phyloP scores from a whole-genome alignment of 2,888 invertebrate genomes.

The Drosophila anomelani region DNA sequence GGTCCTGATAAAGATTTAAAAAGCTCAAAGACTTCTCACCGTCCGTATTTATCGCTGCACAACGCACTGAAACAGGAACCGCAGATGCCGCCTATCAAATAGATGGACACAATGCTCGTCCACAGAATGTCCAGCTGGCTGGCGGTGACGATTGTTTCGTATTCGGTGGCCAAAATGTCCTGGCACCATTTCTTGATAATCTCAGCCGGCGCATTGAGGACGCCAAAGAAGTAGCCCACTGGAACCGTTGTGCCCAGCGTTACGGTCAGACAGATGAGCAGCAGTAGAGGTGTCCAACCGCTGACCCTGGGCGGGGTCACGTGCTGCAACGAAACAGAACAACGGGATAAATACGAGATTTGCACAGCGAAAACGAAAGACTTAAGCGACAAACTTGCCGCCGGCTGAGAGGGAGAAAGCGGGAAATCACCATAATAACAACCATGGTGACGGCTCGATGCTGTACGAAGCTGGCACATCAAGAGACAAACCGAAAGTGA shows the following conservation, averaged over 20 bases:
- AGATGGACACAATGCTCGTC: conserved; percentile 94
- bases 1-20: too few species aligned
- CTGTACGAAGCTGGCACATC: conserved; percentile 22
- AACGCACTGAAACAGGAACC: conserved; percentile 93
- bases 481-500: conserved; percentile 37
- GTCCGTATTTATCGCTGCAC: conserved; percentile 89
- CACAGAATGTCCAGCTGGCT: conserved; percentile 88
- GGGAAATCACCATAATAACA: conserved; percentile 55
- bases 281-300: conserved; percentile 84
- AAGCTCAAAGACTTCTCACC: conserved; percentile 80
- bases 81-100: conserved; percentile 93
- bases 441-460: conserved; percentile 38
- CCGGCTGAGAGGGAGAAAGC: conserved; percentile 7
- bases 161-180: conserved; percentile 87
- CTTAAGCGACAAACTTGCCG: conserved; percentile 65
- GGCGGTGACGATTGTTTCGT: conserved; percentile 85
- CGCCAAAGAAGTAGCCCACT: conserved; percentile 93
- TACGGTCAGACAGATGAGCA: conserved; percentile 89
- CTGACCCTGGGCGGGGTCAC: conserved; percentile 33
- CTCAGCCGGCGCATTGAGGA: conserved; percentile 91
- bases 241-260: conserved; percentile 91
- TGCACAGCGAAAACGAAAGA: conserved; percentile 56
- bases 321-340: conserved; percentile 47
- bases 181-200: conserved; percentile 90
- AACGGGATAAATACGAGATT: conserved; percentile 14